Conservation (phyloP, 2,888 invertebrate genomes). For the Eupithecia abbreviata region DNA sequence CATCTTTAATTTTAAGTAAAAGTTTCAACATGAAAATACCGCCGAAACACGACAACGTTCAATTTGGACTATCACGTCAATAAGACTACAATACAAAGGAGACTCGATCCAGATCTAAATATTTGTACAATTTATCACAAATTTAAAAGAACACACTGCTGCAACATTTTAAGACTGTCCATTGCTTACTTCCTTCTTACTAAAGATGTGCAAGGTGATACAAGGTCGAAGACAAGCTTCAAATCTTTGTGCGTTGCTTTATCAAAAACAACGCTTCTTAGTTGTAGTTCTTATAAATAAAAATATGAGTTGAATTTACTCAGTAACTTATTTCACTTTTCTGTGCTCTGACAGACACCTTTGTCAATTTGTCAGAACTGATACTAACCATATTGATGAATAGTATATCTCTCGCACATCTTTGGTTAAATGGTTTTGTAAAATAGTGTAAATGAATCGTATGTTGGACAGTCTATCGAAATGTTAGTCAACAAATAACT, state of each 20-base stretch:
- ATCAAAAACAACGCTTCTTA: background rate
- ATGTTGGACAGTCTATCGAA: background rate
- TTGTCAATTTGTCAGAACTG: no score
- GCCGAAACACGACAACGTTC: slow-evolving; percentile 47
- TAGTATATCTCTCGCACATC: background rate
- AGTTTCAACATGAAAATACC: slow-evolving; percentile 33
- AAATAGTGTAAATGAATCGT: background rate
- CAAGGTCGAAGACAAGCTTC: background rate
- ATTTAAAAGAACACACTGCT: slow-evolving; percentile 70
- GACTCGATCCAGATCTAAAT: slow-evolving; percentile 75
- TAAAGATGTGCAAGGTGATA: background rate
- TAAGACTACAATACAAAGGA: slow-evolving; percentile 72
- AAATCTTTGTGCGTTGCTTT: background rate
- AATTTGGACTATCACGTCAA: slow-evolving; percentile 69
- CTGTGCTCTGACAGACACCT: no score
- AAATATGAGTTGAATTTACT: background rate
- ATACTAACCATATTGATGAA: no score
- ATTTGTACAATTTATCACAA: slow-evolving; percentile 80
- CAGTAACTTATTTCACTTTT: background rate
- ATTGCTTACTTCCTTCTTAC: background rate
- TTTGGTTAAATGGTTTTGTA: background rate
- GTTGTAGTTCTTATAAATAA: background rate
- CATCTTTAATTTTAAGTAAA: slow-evolving; percentile 29
- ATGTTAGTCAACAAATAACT: slow-evolving; percentile 4
- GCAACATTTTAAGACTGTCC: slow-evolving; percentile 43